Base-by-base conservation (phyloP, 1,140 invertebrate genomes). In the Drosophila arawakana region DNA sequence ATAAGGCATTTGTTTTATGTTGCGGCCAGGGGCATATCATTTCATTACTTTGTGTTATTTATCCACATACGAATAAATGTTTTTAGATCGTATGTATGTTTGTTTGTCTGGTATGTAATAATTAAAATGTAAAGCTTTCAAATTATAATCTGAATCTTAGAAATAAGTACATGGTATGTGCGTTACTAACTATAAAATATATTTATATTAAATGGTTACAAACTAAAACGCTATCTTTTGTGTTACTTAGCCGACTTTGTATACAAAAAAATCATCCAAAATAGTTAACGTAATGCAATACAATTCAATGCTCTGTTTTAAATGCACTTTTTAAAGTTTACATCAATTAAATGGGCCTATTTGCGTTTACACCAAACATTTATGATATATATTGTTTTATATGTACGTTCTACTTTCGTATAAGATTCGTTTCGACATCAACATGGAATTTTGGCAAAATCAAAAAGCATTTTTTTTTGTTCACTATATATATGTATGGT, bases 321-420 rank as follows among this genome's bases (percentile, higher is more conserved):
- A 88, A 88, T 88, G 80, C 80, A 86, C 83, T 74, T 88, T 78
- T 65, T 55, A 78, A 83, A 63, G 83, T 80, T 77, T 77, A 83
- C 80, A 86, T 88, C 72, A 72, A 76, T 82, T 82, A 74, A 73
- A 65, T 84, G 37, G 58, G 63, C 41, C 54, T 68, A 74, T 71
- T 66, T n/a, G 71, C 49, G 13, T 47, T 76, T 65, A 71, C 79
- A 82, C 41, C 76, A 79, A 86, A 13, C 7, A 41, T 44, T 46
- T 34, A 77, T 74, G 54, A 72, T 68, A 77, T 76, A 44, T 62
- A 47, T 57, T 21, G n/a, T 70, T 67, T 47, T 69, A 71, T 68
- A 73, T 78, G 76, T 63, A 54, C 43, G 34, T 72, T 66, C 44
- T 52, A 49, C 66, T 67, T 67, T 58, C 50, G 15, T 63, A 52